Base-by-base conservation (phyloP, 2,113 vertebrate species). In the Nettapus auritus region DNA sequence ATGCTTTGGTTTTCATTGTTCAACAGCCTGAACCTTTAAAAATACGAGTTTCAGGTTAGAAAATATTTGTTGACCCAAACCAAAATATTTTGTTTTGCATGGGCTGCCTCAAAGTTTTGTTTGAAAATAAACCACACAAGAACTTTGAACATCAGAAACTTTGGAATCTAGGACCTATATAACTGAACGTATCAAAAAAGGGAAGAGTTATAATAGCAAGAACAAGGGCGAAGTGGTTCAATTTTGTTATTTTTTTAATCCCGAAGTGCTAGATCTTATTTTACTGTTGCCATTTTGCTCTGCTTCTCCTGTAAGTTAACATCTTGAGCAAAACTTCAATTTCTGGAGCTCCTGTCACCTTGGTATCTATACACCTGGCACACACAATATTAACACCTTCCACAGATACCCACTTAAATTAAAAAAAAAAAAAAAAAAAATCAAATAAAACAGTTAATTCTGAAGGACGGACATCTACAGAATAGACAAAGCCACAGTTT, bases 51-150 rank as follows among this genome's bases (percentile, higher is more conserved):
- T 74, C 67, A 38, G 16, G 44, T 88, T 66, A 77, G 55, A 91
- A 96, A 95, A 95, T 94, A 94, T 93, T 95, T 95, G 82, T 90
- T 82, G 89, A 84, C 26, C 26, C 50, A 21, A 82, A 86, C 71
- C 38, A 66, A 97, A 95, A 89, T 22, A 94, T 26, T 48, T 93
- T 18, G 22, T 57, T 50, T 86, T 79, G 57, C 64, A 46, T 1
- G 19, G 50, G 20, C n/a, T 83, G 71, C 71, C 73, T 86, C 9
- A 5, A n/a, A 68, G 85, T 63, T 96, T 73, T 94, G 71, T 90
- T 94, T 90, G 44, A 86, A 95, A 93, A 93, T 62, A 92, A 94
- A 74, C 71, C 79, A 90, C 79, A 46, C n/a, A 57, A 28, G 71
- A 73, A 53, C 82, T 53, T 13, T 31, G 36, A 93, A n/a, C 75